Base-by-base conservation (phyloP, 2,797 vertebrate genomes). In the Sebastolobus alascanus region DNA sequence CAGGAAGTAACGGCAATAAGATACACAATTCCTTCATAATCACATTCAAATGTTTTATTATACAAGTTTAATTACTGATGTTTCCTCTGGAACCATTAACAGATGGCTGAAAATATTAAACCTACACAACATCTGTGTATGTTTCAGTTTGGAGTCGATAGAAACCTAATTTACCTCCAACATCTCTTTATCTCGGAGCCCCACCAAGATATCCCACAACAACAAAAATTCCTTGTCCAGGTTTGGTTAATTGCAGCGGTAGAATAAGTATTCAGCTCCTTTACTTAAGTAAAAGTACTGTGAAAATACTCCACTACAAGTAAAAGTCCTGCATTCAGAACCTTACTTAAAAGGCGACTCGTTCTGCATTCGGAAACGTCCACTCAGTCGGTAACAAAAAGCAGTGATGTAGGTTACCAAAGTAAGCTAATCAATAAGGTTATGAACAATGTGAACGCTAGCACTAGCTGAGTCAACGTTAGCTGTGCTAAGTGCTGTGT, bases 31-130 rank as follows among this genome's bases (percentile, higher is more conserved):
- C 3, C 4, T 56, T 29, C 10, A 8, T 86, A 81, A 86, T 81
- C 46, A 69, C 68, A 81, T 54, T 80, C 84, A 72, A 80, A 81
- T 88, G 88, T 80, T 86, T 58, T 2, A 6, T 31, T 31, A 1
- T 18, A 2, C 1, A 40, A n/a, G 25, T 68, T 73, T 29, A 31
- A 72, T 77, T 37, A 16, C 29, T 31, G 29, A 69, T 69, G 31
- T 67, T 80, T 73, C 61, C 33, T 52, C 20, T 13, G 0, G 0
- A 56, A 75, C 1, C 2, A 2, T 27, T 27, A 31, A 59, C 81
- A 85, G 65, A 82, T 60, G 80, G 6, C 4, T 5, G 1, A 3
- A 50, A 5, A 43, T 61, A n/a, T 60, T 9, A 50, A 46, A 65
- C 10, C 3, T 56, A 1, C 10, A 70, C 20, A 35, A 8, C 3